Evolutionary conservation across 2,888 invertebrate genomes (phyloP).

Genomic region (Sphinx pinastri): DNA sequence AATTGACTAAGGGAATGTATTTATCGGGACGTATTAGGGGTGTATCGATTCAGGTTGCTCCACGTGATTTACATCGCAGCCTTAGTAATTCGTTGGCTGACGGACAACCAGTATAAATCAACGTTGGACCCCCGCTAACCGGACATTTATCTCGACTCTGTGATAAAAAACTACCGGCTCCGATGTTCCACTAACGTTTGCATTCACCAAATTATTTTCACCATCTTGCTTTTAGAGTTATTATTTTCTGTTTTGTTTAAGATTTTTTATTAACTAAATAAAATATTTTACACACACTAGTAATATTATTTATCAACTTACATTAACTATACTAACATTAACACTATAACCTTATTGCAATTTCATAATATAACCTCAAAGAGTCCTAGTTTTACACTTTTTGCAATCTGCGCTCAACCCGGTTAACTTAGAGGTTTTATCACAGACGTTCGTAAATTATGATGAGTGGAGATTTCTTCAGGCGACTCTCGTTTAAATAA

Average conservation of each 20-base stretch:
- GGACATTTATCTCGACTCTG: constrained; percentile 76
- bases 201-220: constrained; percentile 28
- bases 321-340: background rate
- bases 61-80: constrained; percentile 79
- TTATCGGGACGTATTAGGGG: constrained; percentile 59
- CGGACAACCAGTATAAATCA: constrained; percentile 80
- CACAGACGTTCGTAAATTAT: constrained; percentile 47
- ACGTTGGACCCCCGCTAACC: constrained; percentile 80
- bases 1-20: constrained; percentile 31
- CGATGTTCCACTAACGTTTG: constrained; percentile 43
- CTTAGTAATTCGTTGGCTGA: constrained; percentile 80
- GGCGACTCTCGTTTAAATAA: constrained; percentile 57
- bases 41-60: constrained; percentile 63
- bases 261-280: background rate
- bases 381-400: background rate
- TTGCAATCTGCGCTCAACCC: background rate
- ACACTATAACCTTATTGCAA: background rate
- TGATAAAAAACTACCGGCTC: constrained; percentile 69
- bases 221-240: background rate
- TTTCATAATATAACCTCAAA: background rate
- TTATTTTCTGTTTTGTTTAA: background rate
- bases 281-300: too few species aligned
- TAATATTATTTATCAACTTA: too few species aligned
- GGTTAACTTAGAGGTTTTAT: constrained; percentile 23
- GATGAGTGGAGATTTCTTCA: constrained; percentile 63